These are phyloP conservation scores for Drosophila aff. DNA, from an alignment of 1,140 invertebrate genomes.

Conservation along the genomic window DNA sequence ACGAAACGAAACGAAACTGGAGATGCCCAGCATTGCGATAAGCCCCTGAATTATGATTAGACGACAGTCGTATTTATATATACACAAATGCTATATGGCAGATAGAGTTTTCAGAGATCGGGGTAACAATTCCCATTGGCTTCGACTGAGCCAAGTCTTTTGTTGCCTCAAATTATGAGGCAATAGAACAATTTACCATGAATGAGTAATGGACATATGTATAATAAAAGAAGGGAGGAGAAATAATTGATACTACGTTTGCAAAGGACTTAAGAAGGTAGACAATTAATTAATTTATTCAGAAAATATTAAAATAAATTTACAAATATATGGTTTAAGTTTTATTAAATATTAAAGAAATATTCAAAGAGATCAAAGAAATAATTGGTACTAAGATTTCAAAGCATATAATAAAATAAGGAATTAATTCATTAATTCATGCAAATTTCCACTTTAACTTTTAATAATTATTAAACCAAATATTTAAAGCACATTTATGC, in stretches of 20 bases:
- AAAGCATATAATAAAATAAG: not conserved
- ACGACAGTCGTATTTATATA: constrained; percentile 62
- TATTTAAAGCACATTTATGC: not conserved
- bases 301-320: not conserved
- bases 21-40: constrained; percentile 74
- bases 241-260: not conserved
- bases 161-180: constrained; percentile 43
- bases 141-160: constrained; percentile 20
- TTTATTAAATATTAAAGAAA: not conserved
- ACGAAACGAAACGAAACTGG: constrained; percentile 62
- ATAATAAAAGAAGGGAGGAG: not conserved
- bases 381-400: not conserved
- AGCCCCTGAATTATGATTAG: constrained; percentile 75
- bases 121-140: constrained; percentile 5
- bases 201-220: constrained; percentile 31
- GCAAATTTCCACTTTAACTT: not conserved
- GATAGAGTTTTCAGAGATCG: constrained; percentile 8
- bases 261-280: not conserved
- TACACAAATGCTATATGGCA: constrained; percentile 33
- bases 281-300: constrained; percentile 2
- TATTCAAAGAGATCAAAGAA: not conserved
- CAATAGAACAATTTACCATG: constrained; percentile 42
- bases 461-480: not conserved
- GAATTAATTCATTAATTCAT: constrained; percentile 6
- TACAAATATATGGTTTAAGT: not conserved